Conservation (phyloP, 2,888 invertebrate genomes). For the Sicus ferrugineus region DNA sequence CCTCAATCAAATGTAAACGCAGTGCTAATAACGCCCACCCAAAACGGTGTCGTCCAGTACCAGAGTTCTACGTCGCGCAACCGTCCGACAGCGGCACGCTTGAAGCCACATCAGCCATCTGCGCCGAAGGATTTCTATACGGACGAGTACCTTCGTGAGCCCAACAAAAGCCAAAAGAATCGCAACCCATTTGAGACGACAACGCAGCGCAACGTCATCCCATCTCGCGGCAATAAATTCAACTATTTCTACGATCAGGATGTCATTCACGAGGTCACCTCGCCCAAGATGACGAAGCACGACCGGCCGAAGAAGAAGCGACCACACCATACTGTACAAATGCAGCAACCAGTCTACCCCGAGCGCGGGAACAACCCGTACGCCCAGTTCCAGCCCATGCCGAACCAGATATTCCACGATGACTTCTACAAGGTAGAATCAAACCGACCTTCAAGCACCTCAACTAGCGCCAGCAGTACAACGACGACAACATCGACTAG, state of each 20-base stretch:
- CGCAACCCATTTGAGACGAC: conserved; percentile 49
- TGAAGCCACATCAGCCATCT: conserved; percentile 41
- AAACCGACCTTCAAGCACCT: conserved; percentile 43
- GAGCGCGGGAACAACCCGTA: conserved; percentile 53
- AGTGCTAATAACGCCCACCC: conserved; percentile 45
- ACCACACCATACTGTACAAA: conserved; percentile 53
- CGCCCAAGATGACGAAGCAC: conserved; percentile 57
- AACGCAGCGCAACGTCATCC: conserved; percentile 44
- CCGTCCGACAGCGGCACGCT: conserved; percentile 38
- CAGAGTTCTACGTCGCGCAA: conserved; percentile 40
- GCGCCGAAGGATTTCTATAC: conserved; percentile 48
- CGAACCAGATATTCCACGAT: conserved; percentile 59
- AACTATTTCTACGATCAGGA: conserved; percentile 57
- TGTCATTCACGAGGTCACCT: conserved; percentile 56
- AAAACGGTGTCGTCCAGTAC: conserved; percentile 40
- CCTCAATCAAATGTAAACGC: conserved; percentile 27
- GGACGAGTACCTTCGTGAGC: conserved; percentile 36
- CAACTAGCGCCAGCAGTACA: conserved; percentile 63
- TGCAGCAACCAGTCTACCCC: conserved; percentile 46
- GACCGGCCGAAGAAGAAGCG: conserved; percentile 60
- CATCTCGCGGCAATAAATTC: conserved; percentile 56
- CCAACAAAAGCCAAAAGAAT: conserved; percentile 35
- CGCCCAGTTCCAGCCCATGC: conserved; percentile 54
- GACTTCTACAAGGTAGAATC: conserved; percentile 56
- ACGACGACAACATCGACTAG: conserved; percentile 66